Percentiles rank a stretch among this genome's conserved stretches.
Evolutionary conservation across 2,113 vertebrate genomes (phyloP).

Genomic region (Tragelaphus scriptus): DNA sequence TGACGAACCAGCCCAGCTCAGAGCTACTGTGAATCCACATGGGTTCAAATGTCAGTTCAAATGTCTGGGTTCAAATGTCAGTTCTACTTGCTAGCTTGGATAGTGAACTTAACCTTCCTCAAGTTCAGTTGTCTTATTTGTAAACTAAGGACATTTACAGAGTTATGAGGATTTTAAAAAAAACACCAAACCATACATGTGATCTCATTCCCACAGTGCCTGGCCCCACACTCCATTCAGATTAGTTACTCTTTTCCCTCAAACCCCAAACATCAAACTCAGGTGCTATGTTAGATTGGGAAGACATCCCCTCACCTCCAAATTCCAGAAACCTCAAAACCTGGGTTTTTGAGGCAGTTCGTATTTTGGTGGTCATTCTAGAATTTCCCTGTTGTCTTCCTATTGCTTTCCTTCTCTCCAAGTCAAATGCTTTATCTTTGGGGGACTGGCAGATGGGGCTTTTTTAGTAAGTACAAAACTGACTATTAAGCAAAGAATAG

Average conservation of each 20-base stretch:
- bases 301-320: neutral
- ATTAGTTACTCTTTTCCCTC: neutral
- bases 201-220: neutral
- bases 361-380: neutral
- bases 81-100: neutral
- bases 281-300: neutral
- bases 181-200: neutral
- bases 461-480: neutral
- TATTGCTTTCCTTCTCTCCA: neutral
- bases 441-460: neutral
- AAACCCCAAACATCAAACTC: neutral
- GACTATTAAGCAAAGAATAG: neutral
- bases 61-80: neutral
- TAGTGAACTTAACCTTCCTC: neutral
- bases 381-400: neutral
- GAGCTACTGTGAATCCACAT: neutral
- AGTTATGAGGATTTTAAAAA: neutral
- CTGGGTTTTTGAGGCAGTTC: neutral
- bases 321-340: neutral
- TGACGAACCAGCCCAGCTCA: neutral
- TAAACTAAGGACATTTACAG: neutral
- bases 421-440: neutral
- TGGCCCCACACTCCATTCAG: neutral
- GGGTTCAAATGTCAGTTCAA: neutral
- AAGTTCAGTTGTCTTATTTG: neutral